Base-by-base conservation (phyloP, 1,140 invertebrate species). In the Phocides pigmalion region DNA sequence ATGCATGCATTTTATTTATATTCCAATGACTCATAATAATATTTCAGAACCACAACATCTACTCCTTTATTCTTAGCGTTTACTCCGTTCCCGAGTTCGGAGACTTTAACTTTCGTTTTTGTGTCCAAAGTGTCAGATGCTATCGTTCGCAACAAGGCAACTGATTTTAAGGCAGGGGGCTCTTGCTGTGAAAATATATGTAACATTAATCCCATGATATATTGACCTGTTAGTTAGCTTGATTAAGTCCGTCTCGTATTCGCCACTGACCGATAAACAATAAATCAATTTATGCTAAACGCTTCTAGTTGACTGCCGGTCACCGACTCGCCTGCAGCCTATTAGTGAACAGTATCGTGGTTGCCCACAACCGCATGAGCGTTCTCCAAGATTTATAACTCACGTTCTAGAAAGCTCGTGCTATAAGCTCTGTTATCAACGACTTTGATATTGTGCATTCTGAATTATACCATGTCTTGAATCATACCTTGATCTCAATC, bases 231-330 rank as follows among this genome's bases (percentile, higher is more conserved):
- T 54, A 37, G 41, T 62, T 63, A 28, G 65, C 58, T 63, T 67
- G 64, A 72, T 56, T 42, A 37, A 69, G 64, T 64, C 50, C 49
- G 70, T 72, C 64, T 72, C 41, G 56, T 66, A 56, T 50, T 58
- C 50, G 61, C 64, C 54, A 63, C 35, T 72, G 66, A 71, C 73
- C 62, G 70, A 66, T 70, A 65, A 50, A 66, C 70, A 61, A 71
- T 78, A 78, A 78, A 78, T 78, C 70, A 78, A 78, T 78, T 77
- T 73, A 69, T 69, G 58, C 62, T 75, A 68, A 78, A 72, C 64
- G 64, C 42, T 66, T 35, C 28, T 69, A 70, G 70, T 69, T 56
- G 53, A 39, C 39, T 54, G 41, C 25, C 62, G 68, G 68, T 62
- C 75, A 71, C 54, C 51, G 64, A 62, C 68, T 64, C 66, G 62